phyloP scores from a whole-genome alignment of 2,888 invertebrate genomes.

The Junonia oenone region DNA sequence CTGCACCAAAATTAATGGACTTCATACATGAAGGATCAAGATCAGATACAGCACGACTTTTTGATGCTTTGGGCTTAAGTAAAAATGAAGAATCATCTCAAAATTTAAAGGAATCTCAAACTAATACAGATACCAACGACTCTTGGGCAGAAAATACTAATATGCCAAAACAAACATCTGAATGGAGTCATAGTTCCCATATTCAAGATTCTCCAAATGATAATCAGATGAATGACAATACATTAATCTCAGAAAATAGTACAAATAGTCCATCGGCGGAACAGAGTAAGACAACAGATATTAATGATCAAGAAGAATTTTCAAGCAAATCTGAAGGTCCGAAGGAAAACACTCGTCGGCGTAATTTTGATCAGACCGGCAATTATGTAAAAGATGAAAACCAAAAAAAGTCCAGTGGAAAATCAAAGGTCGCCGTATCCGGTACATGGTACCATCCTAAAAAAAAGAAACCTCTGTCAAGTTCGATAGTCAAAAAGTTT shows the following conservation, averaged over 20 bases:
- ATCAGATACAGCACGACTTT: slow-evolving; percentile 69
- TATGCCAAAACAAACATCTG: slow-evolving; percentile 46
- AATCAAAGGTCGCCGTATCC: slow-evolving; percentile 55
- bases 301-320: slow-evolving; percentile 44
- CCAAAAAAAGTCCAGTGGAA: slow-evolving; percentile 54
- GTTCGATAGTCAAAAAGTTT: slow-evolving; percentile 59
- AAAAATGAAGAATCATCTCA: slow-evolving; percentile 52
- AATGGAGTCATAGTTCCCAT: slow-evolving; percentile 43
- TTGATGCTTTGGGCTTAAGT: slow-evolving; percentile 64
- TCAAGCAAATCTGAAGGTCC: slow-evolving; percentile 45
- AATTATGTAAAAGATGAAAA: slow-evolving; percentile 60
- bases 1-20: slow-evolving; percentile 71
- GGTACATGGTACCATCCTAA: slow-evolving; percentile 74
- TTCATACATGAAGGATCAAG: slow-evolving; percentile 70
- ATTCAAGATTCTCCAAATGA: slow-evolving; percentile 21
- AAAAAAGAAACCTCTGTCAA: slow-evolving; percentile 65
- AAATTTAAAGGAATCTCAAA: slow-evolving; percentile 54
- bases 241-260: slow-evolving; percentile 42
- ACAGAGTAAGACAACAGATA: slow-evolving; percentile 42
- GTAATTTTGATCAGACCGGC: slow-evolving; percentile 65
- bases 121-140: slow-evolving; percentile 44
- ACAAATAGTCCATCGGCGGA: slow-evolving; percentile 41
- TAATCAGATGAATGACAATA: slow-evolving; percentile 29
- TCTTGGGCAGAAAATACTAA: slow-evolving; percentile 40
- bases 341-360: slow-evolving; percentile 52